Evolutionary conservation across 1,140 invertebrate species (phyloP).

Genomic region (Callitettix versicolor): DNA sequence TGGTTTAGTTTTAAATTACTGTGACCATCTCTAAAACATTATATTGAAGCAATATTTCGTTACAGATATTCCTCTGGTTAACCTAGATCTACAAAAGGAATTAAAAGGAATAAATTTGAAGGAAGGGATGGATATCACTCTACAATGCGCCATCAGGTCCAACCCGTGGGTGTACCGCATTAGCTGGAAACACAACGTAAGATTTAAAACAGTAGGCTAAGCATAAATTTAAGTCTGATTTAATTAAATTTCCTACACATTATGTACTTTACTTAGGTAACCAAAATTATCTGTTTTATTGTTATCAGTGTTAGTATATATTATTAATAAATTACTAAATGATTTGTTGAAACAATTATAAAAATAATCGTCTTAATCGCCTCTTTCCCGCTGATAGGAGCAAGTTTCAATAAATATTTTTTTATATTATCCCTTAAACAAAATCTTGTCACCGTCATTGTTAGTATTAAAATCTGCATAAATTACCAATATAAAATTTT

Average conservation of each 20-base stretch:
- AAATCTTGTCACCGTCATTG: no score
- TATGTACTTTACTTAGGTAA: background rate
- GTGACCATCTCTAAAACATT: no score
- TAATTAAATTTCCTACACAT: background rate
- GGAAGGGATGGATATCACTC: slow-evolving; percentile 79
- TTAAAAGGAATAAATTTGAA: slow-evolving; percentile 61
- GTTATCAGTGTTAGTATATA: background rate
- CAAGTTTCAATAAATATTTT: background rate
- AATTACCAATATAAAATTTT: no score
- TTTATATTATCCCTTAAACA: background rate
- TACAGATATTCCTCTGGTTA: slow-evolving; percentile 66
- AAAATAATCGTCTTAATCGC: background rate
- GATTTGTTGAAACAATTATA: background rate
- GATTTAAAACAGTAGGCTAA: slow-evolving; percentile 29
- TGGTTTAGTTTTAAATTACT: no score
- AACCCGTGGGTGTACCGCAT: slow-evolving; percentile 79
- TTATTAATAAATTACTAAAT: background rate
- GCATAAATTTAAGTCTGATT: background rate
- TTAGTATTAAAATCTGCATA: no score
- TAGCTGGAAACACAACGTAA: slow-evolving; percentile 74
- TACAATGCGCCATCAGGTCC: slow-evolving; percentile 79
- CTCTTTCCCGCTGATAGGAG: background rate
- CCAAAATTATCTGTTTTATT: background rate
- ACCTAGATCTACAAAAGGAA: slow-evolving; percentile 63
- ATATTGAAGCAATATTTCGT: no score